These are phyloP conservation scores for Brotogeris chrysoptera DNA, from an alignment of 2,797 vertebrate genomes.

Conservation along the genomic window DNA sequence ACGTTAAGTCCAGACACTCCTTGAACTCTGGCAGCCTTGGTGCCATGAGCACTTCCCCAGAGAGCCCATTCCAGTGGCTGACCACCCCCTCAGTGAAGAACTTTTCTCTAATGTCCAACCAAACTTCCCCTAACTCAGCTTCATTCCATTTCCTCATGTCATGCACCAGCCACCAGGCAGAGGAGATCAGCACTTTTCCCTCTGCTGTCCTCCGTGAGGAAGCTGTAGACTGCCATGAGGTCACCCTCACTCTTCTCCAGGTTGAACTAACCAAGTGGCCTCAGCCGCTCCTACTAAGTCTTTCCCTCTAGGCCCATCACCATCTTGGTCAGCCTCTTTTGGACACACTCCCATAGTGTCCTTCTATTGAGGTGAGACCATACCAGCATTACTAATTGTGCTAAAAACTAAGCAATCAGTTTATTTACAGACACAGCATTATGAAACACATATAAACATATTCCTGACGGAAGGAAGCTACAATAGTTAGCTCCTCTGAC, in stretches of 20 bases:
- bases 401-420: neutral
- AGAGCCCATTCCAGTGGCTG: neutral
- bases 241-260: neutral
- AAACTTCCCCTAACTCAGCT: neutral
- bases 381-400: neutral
- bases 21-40: neutral
- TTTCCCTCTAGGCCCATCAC: neutral
- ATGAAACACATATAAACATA: neutral
- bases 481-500: neutral
- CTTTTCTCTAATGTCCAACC: neutral
- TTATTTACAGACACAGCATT: neutral
- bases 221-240: neutral
- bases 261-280: neutral
- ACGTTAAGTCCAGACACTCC: neutral
- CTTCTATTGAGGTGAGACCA: neutral
- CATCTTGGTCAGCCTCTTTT: neutral
- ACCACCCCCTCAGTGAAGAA: too few relatives aligned
- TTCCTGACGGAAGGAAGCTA: neutral
- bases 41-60: neutral
- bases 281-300: accelerated
- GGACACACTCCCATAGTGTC: neutral
- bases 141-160: neutral
- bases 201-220: accelerated
- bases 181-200: neutral
- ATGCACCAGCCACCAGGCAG: neutral